phyloP scores from a whole-genome alignment of 2,797 vertebrate species.

The Tarsius wallacei region DNA sequence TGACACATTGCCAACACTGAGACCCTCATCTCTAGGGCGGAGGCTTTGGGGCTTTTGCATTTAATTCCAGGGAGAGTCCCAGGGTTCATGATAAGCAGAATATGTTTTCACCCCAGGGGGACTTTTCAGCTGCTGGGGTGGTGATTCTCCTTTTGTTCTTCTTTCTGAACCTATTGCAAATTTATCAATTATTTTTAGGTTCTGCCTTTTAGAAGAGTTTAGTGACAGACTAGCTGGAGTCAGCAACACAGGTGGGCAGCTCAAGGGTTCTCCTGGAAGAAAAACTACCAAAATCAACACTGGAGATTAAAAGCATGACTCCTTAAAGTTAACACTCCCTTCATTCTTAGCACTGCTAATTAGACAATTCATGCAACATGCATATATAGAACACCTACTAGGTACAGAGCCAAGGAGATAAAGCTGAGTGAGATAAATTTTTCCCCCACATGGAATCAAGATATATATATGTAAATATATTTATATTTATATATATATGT shows the following conservation, averaged over 20 bases:
- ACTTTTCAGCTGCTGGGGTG: slow-evolving; percentile 63
- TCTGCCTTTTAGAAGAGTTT: slow-evolving; percentile 48
- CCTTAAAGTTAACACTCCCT: background rate
- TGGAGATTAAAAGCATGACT: background rate
- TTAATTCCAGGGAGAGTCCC: slow-evolving; percentile 64
- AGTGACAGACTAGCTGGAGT: background rate
- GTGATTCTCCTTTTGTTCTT: slow-evolving; percentile 76
- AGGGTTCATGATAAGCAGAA: slow-evolving; percentile 11
- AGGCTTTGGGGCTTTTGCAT: slow-evolving; percentile 70
- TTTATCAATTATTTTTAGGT: slow-evolving; percentile 69
- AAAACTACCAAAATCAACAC: background rate
- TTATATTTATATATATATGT: accelerated
- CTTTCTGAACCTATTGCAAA: slow-evolving; percentile 4
- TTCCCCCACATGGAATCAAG: background rate
- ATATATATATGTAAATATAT: background rate
- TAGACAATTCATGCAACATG: accelerated
- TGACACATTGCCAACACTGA: background rate
- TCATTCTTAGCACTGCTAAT: background rate
- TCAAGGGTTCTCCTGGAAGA: background rate
- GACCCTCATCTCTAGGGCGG: background rate
- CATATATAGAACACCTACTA: background rate
- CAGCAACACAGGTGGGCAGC: background rate
- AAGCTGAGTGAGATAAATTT: background rate
- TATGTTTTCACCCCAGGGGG: slow-evolving; percentile 45
- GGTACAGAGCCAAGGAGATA: background rate